Conservation (phyloP, 2,113 vertebrate genomes). For the Neodon shergylaensis region DNA sequence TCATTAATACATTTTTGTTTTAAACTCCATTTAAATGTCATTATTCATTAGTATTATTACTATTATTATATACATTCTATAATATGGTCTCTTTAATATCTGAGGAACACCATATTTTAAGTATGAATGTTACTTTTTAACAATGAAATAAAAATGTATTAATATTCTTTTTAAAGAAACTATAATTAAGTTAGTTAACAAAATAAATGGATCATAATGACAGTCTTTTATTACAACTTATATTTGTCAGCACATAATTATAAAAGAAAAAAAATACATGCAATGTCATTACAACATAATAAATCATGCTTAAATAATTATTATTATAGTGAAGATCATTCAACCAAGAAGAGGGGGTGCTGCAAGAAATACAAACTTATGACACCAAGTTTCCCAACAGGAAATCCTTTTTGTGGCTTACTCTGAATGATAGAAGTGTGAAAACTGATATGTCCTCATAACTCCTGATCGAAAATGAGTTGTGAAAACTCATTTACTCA, state of each 20-base stretch:
- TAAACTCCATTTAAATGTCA: neutral
- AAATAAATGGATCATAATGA: constrained; percentile 9
- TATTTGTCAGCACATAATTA: constrained; percentile 59
- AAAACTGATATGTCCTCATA: constrained; percentile 46
- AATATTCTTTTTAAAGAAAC: constrained; percentile 29
- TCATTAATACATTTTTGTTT: neutral
- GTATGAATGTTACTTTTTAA: neutral
- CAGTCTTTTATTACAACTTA: constrained; percentile 54
- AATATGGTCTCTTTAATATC: neutral
- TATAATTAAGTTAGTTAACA: constrained; percentile 36
- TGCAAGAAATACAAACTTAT: neutral
- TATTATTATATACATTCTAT: neutral
- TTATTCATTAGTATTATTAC: neutral
- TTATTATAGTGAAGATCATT: constrained; percentile 58
- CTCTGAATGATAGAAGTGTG: neutral
- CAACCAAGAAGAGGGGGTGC: neutral
- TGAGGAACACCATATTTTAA: neutral
- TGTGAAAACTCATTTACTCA: constrained; percentile 54
- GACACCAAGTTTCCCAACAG: constrained; percentile 34
- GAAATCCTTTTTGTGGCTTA: constrained; percentile 41
- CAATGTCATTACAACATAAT: constrained; percentile 37
- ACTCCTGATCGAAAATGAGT: constrained; percentile 10
- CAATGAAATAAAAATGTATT: neutral
- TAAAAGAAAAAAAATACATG: constrained; percentile 34
- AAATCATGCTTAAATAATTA: constrained; percentile 70